Percentiles rank a stretch among this genome's conserved stretches.
These are phyloP conservation scores for Bothrops jararaca DNA, from an alignment of 2,113 vertebrate genomes.

Conservation along the genomic window DNA sequence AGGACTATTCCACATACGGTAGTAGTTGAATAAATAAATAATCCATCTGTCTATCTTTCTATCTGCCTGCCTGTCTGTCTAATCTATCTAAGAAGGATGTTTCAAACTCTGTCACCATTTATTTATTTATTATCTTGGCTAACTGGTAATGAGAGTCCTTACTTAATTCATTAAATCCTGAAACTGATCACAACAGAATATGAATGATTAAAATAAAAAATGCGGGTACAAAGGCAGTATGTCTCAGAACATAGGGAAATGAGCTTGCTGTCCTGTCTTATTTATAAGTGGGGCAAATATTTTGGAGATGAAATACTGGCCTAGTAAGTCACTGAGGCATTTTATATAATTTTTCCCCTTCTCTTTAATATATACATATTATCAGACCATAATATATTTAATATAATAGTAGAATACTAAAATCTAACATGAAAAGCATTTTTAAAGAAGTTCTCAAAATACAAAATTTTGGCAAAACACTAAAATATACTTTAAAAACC, in stretches of 20 bases:
- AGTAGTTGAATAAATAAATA: neutral
- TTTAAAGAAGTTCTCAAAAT: neutral
- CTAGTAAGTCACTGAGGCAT: neutral
- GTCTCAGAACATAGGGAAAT: neutral
- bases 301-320: neutral
- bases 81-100: neutral
- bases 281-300: neutral
- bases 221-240: neutral
- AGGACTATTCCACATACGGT: neutral
- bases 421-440: slow-evolving; percentile 13
- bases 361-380: neutral
- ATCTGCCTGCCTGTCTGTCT: too few relatives aligned
- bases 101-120: neutral
- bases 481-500: neutral
- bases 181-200: neutral
- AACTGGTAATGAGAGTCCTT: neutral
- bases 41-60: neutral
- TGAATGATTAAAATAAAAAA: neutral
- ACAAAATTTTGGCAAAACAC: neutral
- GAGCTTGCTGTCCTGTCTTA: neutral
- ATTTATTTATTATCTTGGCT: neutral
- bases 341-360: neutral
- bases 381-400: neutral
- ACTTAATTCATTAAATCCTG: neutral
- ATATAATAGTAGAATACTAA: slow-evolving; percentile 27